Base-by-base conservation (phyloP, 2,797 vertebrate species). In the Oreonectes daqikongensis region DNA sequence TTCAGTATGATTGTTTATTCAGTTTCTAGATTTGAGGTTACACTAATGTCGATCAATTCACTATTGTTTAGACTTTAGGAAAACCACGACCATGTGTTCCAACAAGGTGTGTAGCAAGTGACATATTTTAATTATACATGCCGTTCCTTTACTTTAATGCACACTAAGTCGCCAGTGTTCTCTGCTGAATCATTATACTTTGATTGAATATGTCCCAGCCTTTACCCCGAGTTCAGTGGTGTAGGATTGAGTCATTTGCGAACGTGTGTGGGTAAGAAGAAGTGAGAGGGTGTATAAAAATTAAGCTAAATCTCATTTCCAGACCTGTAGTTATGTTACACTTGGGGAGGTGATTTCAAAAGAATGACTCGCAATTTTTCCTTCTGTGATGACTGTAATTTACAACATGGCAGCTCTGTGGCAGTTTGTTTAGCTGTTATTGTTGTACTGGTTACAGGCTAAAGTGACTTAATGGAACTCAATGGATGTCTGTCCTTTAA, bases 361-460 rank as follows among this genome's bases (percentile, higher is more conserved):
- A 76, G 79, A 65, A 52, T 68, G 60, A 76, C 60, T 79, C 4
- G 7, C 7, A 24, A 3, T 42, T 40, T 76, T 73, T 30, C 81
- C 35, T 65, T 78, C 66, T 38, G 53, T 14, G 28, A 74, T 57
- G 40, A 35, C 48, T 79, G 50, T 42, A 71, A 69, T 75, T 79
- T 80, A 79, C 75, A 78, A 73, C 71, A 76, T 46, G 28, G 48
- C 71, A 48, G 64, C 59, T 72, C 48, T 15, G 17, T 30, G 26
- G 26, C 20, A 22, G 4, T 32, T 79, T 77, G 77, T 69, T 83
- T 57, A 78, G 73, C 79, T 60, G 32, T 57, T 18, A 20, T 66
- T 72, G 72, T 67, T 84, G 74, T 77, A 82, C 65, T 79, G 78
- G 66, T 77, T 81, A 83, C 64, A 72, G 72, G 73, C 40, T 59